Evolutionary conservation across 2,888 invertebrate species (phyloP).

Genomic region (Rotaria sp.): DNA sequence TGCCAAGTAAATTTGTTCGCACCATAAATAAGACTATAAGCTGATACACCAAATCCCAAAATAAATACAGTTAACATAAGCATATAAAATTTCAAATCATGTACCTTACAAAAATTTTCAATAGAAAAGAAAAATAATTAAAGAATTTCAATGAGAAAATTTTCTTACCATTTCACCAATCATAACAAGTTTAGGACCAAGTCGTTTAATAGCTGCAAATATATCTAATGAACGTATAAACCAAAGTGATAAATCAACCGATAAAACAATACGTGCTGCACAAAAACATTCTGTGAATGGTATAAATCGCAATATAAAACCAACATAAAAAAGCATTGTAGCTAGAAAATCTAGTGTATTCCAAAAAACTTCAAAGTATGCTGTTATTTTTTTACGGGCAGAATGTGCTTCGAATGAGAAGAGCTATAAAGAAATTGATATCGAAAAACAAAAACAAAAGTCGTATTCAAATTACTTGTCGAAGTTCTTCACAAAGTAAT

Average conservation of each 20-base stretch:
- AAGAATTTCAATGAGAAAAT: too few species aligned
- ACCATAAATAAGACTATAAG: constrained; percentile 50
- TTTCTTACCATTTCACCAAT: constrained; percentile 51
- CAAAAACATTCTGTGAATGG: constrained; percentile 44
- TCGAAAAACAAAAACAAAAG: not conserved
- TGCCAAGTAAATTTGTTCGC: not conserved
- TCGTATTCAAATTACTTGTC: constrained; percentile 47
- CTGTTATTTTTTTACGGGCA: constrained; percentile 46
- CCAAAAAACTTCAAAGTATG: constrained; percentile 52
- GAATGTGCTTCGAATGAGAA: constrained; percentile 43
- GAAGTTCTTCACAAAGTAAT: constrained; percentile 51
- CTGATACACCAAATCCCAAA: constrained; percentile 52
- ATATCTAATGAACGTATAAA: constrained; percentile 50
- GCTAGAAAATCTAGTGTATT: constrained; percentile 52
- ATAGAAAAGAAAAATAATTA: not conserved
- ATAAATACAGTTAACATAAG: constrained; percentile 53
- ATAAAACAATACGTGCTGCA: constrained; percentile 52
- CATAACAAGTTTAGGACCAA: constrained; percentile 55
- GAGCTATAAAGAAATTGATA: not conserved
- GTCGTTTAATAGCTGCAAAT: constrained; percentile 50
- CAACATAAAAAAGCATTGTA: constrained; percentile 48
- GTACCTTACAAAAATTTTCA: constrained; percentile 22
- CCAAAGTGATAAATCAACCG: constrained; percentile 52
- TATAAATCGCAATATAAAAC: constrained; percentile 46
- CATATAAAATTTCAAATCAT: constrained; percentile 52